These are phyloP conservation scores for Rhinolophus ferrumequinum DNA, from an alignment of 2,113 vertebrate species.

Conservation along the genomic window DNA sequence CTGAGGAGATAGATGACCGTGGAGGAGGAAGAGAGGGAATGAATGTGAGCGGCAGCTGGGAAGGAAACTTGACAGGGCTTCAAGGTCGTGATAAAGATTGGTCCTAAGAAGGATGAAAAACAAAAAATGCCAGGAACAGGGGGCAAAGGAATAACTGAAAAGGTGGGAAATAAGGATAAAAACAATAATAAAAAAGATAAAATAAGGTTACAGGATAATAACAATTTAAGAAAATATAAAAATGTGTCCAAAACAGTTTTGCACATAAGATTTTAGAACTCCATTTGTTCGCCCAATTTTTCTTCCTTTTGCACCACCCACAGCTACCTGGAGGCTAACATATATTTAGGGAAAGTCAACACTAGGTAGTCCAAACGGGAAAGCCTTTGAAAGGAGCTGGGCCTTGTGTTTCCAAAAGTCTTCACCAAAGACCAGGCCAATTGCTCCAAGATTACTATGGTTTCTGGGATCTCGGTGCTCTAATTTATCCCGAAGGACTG, in stretches of 20 bases:
- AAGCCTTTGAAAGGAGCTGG: not conserved
- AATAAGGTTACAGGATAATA: not conserved
- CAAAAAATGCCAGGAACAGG: not conserved
- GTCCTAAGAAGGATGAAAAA: not conserved
- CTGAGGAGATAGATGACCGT: not conserved
- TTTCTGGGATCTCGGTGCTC: not conserved
- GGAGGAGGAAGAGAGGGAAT: not conserved
- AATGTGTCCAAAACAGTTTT: not conserved
- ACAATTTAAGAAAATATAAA: not conserved
- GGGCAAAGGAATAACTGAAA: not conserved
- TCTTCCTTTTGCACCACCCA: accelerated
- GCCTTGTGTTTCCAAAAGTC: not conserved
- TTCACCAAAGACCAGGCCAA: not conserved
- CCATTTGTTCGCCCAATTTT: not conserved
- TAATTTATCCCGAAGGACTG: not conserved
- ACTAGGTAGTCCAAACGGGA: not conserved
- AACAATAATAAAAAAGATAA: not conserved
- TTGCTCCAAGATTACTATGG: not conserved
- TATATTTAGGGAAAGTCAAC: not conserved
- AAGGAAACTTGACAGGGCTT: not conserved
- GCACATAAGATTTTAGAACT: not conserved
- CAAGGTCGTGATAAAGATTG: not conserved
- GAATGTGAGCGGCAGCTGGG: not conserved
- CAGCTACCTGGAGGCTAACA: not conserved
- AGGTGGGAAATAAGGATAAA: not conserved